These are phyloP conservation scores for Tachina grossa DNA, from an alignment of 2,888 invertebrate species.

Conservation along the genomic window DNA sequence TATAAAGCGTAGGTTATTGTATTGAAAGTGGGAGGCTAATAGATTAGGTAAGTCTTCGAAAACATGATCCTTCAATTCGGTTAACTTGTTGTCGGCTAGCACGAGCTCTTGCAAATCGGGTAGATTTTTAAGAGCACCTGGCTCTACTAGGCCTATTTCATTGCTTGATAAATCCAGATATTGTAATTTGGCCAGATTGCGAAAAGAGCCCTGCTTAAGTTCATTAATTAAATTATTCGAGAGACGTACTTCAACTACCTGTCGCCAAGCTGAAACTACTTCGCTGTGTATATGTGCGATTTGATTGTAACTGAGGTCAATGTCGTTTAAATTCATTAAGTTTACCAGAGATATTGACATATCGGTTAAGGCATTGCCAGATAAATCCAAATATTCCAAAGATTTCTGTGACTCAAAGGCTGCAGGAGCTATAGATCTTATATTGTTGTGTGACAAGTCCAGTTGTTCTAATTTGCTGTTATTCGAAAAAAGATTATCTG, in stretches of 20 bases:
- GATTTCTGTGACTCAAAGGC: conserved; percentile 86
- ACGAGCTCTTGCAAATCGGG: conserved; percentile 88
- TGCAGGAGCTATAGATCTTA: conserved; percentile 87
- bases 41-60: conserved; percentile 89
- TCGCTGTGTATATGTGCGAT: conserved; percentile 88
- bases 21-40: conserved; percentile 88
- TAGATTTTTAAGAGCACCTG: conserved; percentile 88
- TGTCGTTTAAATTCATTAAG: conserved; percentile 87
- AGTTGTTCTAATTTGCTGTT: conserved; percentile 86
- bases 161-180: conserved; percentile 92
- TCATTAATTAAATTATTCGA: conserved; percentile 89
- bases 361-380: conserved; percentile 89
- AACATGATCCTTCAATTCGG: conserved; percentile 89
- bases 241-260: conserved; percentile 88
- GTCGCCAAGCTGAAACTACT: conserved; percentile 87
- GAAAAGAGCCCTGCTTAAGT: conserved; percentile 88
- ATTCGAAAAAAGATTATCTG: conserved; percentile 87
- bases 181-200: conserved; percentile 87
- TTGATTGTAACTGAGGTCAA: conserved; percentile 91
- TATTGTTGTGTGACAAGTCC: conserved; percentile 90
- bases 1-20: conserved; percentile 89
- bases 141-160: conserved; percentile 89
- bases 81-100: conserved; percentile 88
- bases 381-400: conserved; percentile 89
- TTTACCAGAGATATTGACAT: conserved; percentile 88